Evolutionary conservation across 1,140 invertebrate species (phyloP).

Genomic region (Mizuhopecten yessoensis): DNA sequence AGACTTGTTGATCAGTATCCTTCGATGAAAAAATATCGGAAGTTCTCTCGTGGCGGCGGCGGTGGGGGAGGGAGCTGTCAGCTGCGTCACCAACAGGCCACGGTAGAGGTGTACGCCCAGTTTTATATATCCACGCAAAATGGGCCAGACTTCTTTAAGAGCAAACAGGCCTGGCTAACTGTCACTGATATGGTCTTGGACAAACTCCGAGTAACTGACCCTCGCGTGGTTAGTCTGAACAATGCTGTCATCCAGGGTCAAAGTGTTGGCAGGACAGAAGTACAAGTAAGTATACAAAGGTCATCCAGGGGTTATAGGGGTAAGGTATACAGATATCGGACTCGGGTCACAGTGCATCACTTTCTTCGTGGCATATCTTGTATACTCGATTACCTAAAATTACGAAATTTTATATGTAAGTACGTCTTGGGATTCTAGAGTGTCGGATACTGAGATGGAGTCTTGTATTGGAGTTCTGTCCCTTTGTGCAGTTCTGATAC

Average conservation of each 20-base stretch:
- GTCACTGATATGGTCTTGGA: conserved; percentile 95
- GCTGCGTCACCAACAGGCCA: conserved; percentile 93
- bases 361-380: too few species aligned
- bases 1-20: conserved; percentile 71
- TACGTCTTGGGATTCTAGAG: too few species aligned
- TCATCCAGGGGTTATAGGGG: too few species aligned
- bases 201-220: conserved; percentile 93
- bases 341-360: neutral
- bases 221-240: conserved; percentile 92
- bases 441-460: too few species aligned
- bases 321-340: too few species aligned
- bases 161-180: conserved; percentile 92
- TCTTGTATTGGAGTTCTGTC: too few species aligned
- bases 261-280: conserved; percentile 94
- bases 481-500: too few species aligned
- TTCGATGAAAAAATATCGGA: conserved; percentile 51
- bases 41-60: conserved; percentile 47
- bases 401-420: too few species aligned
- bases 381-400: too few species aligned
- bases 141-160: conserved; percentile 85
- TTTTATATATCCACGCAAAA: conserved; percentile 86
- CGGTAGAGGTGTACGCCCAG: conserved; percentile 94
- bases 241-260: conserved; percentile 92
- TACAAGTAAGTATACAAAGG: conserved; percentile 88
- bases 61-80: conserved; percentile 85